phyloP scores from a whole-genome alignment of 2,797 vertebrate species.

The Oryzias sinensis region DNA sequence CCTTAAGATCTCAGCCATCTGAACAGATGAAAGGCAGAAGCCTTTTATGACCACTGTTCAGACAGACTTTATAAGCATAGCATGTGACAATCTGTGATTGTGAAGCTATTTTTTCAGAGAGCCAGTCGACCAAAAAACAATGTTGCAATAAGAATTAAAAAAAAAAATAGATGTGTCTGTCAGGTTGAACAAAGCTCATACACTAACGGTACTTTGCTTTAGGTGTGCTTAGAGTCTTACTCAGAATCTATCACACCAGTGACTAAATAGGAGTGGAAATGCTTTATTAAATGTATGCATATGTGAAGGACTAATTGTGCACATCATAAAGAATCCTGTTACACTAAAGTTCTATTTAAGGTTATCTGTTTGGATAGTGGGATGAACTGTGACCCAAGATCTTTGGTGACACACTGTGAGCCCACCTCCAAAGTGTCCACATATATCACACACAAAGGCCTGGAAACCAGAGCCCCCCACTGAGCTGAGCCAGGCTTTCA shows the following conservation, averaged over 20 bases:
- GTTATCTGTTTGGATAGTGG: conserved; percentile 6
- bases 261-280: not conserved
- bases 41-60: conserved; percentile 57
- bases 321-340: not conserved
- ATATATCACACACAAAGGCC: conserved; percentile 12
- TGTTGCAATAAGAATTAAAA: conserved; percentile 9
- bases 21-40: conserved; percentile 53
- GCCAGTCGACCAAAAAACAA: conserved; percentile 24
- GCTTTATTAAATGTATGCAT: not conserved
- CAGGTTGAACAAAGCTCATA: conserved; percentile 15
- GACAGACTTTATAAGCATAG: conserved; percentile 43
- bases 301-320: not conserved
- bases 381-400: conserved; percentile 12
- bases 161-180: conserved; percentile 21
- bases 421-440: conserved; percentile 11
- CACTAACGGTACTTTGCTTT: not conserved
- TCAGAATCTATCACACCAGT: not conserved
- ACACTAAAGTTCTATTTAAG: conserved; percentile 12
- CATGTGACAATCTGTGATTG: conserved; percentile 51
- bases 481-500: conserved; percentile 38
- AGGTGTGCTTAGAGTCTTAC: not conserved
- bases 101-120: conserved; percentile 40
- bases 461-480: conserved; percentile 26
- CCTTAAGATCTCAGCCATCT: conserved; percentile 51
- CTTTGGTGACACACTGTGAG: conserved; percentile 30